phyloP scores from a whole-genome alignment of 2,888 invertebrate genomes.

The Corbicula japonica region DNA sequence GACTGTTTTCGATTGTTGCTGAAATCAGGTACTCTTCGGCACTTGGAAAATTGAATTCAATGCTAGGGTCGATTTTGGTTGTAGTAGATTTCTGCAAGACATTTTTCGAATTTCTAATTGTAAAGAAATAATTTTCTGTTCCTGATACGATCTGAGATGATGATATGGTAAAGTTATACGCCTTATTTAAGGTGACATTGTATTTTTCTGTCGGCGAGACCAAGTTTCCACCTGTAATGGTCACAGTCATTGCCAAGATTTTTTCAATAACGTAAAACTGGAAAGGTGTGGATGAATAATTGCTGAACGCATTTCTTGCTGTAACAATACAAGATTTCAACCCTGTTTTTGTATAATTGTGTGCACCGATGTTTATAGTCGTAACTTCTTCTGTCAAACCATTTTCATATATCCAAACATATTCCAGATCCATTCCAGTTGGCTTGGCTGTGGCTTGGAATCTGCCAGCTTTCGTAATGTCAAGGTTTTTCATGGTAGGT shows the following conservation, averaged over 20 bases:
- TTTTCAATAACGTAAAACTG: constrained; percentile 59
- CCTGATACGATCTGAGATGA: constrained; percentile 32
- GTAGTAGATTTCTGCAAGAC: constrained; percentile 6
- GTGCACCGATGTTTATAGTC: constrained; percentile 6
- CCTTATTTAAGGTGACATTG: constrained; percentile 20
- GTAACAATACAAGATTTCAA: constrained; percentile 43
- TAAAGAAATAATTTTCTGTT: constrained; percentile 29
- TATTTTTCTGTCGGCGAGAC: constrained; percentile 17
- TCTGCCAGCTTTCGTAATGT: constrained; percentile 17
- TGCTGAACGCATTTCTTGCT: constrained; percentile 53
- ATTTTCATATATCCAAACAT: constrained; percentile 40
- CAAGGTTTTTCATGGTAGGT: constrained; percentile 15
- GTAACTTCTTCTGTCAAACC: constrained; percentile 9
- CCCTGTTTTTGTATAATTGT: constrained; percentile 46
- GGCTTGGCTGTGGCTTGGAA: constrained; percentile 36
- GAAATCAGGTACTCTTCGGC: constrained; percentile 49
- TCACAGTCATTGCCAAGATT: constrained; percentile 45
- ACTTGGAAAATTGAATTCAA: constrained; percentile 38
- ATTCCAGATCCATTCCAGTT: constrained; percentile 35
- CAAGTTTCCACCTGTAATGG: constrained; percentile 37
- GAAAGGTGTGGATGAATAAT: constrained; percentile 30
- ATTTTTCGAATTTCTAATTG: constrained; percentile 21
- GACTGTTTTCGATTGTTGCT: constrained; percentile 57
- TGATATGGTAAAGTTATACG: constrained; percentile 12
- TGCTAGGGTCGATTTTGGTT: constrained; percentile 19